Base-by-base conservation (phyloP, 2,888 invertebrate species). In the Ormyrus thymus region DNA sequence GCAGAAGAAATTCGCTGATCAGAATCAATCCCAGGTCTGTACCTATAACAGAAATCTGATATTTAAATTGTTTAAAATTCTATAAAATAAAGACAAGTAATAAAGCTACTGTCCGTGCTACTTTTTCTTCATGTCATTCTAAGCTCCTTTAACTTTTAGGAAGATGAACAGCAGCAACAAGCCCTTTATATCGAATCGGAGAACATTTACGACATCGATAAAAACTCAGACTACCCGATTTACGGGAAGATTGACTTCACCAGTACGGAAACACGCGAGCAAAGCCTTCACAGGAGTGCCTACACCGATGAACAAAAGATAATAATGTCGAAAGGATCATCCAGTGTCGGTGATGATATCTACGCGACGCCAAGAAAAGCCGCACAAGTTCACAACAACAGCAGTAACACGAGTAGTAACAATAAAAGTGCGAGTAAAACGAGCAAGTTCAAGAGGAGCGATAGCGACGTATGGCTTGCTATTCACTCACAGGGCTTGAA, bases 391-490 rank as follows among this genome's bases (percentile, higher is more conserved):
- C 66, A 75, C 56, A 83, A 51, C 53, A 59, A 77, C 51, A 83
- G 79, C 56, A 86, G 84, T 45, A 85, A 85, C 9, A 83, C 84
- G 66, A 84, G 80, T n/a, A 84, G 59, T 51, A 85, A 81, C 71
- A 84, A 83, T 72, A 85, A 87, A 68, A 78, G 78, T 43, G 72
- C 74, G 13, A 81, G 71, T 51, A 83, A 84, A n/a, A 83, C 83
- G 61, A 83, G 73, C 51, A 86, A 84, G 76, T 83, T 84, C 58
- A 88, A 85, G 72, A 89, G 86, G 61, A 85, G 86, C 1, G 88
- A 89, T 77, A 88, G 87, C 78, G 90, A 90, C 50, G 89, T 91
- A 13, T 90, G 90, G 90, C 83, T 91, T 69, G 90, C 90, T 6
- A 88, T 91, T 72, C 89, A 90, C 78, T 86, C 89, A 45, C 88